Evolutionary conservation across 2,797 vertebrate genomes (phyloP), one percentile per base, ranked within the genome.

Genomic region (Rhinogobio ventralis): DNA sequence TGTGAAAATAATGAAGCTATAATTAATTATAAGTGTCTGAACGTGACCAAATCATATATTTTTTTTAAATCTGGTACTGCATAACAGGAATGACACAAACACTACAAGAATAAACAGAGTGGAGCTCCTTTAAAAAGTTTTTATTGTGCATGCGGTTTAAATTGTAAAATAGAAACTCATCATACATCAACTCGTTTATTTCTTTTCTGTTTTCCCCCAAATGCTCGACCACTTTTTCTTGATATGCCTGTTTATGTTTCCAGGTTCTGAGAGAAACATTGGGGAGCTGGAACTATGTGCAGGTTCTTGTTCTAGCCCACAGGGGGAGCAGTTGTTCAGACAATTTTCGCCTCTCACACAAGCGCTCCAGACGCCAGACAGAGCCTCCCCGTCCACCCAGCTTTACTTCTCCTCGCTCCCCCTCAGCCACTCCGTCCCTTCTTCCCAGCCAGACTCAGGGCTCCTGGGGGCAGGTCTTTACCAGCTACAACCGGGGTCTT

Each of bases 381-480:
- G 86, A 81, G 75, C 88, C 90, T 84, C 88, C 92, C 80, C 89
- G 14, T 89, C 89, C 84, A 64, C 64, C 71, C 76, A 72, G 83
- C 88, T 79, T 87, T 81, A 84, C 83, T 81, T 88, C 75, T 86
- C 89, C 67, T 86, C 86, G 46, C 88, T 89, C 85, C 62, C 85
- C 64, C 45, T 60, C 39, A 51, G 82, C 80, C 87, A 86, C 87
- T 88, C 91, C 76, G 7, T 79, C 57, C 85, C 79, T 14, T 89
- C 88, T 90, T 88, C 71, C 87, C 88, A 85, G 0, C 84, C 85
- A 1, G 88, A 90, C 83, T 87, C 85, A 39, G 55, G 30, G 86
- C 89, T 93, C 85, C 73, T 90, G 0, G 92, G 92, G 75, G 85
- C 93, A 0, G 94, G 93, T 82, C 94, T 95, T 86, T 96, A 92